phyloP scores from a whole-genome alignment of 2,797 vertebrate genomes.

The Micromesistius poutassou region DNA sequence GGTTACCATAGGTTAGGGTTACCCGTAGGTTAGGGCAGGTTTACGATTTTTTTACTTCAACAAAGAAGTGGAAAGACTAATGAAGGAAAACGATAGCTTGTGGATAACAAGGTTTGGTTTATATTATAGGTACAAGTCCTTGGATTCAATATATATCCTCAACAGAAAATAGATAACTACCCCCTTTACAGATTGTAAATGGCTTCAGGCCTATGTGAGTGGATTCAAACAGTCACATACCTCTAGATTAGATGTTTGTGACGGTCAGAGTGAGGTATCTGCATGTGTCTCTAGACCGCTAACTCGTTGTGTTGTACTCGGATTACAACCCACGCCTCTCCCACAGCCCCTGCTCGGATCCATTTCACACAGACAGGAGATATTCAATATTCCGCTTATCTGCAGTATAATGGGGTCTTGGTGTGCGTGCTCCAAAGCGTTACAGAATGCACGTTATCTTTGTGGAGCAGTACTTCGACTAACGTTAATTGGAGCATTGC shows the following conservation, averaged over 20 bases:
- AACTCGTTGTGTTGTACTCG: conserved; percentile 55
- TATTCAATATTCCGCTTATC: conserved; percentile 38
- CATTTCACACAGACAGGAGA: conserved; percentile 47
- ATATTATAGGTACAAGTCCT: background rate
- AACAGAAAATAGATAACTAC: background rate
- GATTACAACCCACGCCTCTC: conserved; percentile 63
- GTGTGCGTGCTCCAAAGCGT: conserved; percentile 16
- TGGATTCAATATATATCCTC: background rate
- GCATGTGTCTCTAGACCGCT: conserved; percentile 31
- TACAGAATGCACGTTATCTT: background rate
- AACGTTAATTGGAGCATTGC: background rate
- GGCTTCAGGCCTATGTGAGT: background rate
- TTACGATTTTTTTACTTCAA: too few relatives aligned
- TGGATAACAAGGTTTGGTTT: too few relatives aligned
- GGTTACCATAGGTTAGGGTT: too few relatives aligned
- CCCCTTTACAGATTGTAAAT: background rate
- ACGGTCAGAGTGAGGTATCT: background rate
- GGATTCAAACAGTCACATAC: background rate
- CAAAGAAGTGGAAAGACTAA: too few relatives aligned
- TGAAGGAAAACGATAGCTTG: background rate
- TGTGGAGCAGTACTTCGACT: background rate
- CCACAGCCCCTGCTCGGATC: conserved; percentile 67
- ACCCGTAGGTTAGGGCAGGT: background rate
- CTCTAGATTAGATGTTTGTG: background rate
- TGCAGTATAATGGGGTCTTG: conserved; percentile 13